A percentile compares a stretch with the other conserved stretches of the same genome.
Conservation (phyloP, 2,797 vertebrate genomes). For the Australoheros facetus region DNA sequence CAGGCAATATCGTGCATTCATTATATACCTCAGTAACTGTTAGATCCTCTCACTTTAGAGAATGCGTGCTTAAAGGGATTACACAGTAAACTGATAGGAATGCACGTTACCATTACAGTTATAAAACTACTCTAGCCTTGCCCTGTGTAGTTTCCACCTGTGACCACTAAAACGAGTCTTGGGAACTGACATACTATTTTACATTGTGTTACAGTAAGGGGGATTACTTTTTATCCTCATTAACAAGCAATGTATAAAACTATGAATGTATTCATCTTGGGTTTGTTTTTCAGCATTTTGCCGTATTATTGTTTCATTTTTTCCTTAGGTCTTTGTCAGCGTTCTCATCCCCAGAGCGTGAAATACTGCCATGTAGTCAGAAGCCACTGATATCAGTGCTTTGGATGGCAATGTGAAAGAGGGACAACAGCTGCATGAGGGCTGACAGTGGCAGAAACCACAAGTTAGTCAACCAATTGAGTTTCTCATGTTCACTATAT, state of each 20-base stretch:
- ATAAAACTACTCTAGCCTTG: background rate
- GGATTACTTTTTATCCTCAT: background rate
- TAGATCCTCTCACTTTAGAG: background rate
- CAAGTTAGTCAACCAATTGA: background rate
- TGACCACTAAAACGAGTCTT: background rate
- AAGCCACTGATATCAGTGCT: background rate
- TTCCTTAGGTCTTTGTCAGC: background rate
- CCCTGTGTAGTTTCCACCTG: background rate
- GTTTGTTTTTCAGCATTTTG: too few relatives aligned
- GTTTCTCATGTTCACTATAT: background rate
- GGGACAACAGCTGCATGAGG: background rate
- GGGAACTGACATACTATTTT: background rate
- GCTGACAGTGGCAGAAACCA: background rate
- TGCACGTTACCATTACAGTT: background rate
- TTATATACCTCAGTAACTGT: slow-evolving; percentile 10
- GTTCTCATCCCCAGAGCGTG: background rate
- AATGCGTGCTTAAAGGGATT: background rate
- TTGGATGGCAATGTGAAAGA: background rate
- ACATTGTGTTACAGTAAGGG: background rate
- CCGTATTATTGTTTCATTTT: too few relatives aligned
- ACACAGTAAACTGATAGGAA: background rate
- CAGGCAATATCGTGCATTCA: slow-evolving; percentile 6
- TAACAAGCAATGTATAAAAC: background rate
- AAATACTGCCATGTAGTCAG: background rate
- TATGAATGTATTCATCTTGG: background rate